Conservation (phyloP, 2,113 vertebrate species). For the Andinoacara biseriatus region DNA sequence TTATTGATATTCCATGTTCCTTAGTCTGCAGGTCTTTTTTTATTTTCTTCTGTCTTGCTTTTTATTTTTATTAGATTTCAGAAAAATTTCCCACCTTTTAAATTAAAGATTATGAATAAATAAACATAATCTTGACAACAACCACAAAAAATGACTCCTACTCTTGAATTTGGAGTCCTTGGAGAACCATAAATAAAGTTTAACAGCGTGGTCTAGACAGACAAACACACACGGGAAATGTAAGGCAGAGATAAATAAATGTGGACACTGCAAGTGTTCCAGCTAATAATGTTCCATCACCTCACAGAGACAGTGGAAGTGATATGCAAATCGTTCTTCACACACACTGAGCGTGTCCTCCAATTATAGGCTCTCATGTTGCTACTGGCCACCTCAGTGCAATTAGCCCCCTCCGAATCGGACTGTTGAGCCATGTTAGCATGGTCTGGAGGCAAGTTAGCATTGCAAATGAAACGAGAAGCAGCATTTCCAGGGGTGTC, state of each 20-base stretch:
- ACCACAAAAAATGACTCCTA: accelerated
- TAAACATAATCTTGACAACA: no score
- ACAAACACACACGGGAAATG: slow-evolving; percentile 1
- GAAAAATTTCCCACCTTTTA: not conserved
- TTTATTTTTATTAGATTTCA: no score
- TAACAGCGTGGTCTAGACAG: not conserved
- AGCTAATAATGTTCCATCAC: slow-evolving; percentile 64
- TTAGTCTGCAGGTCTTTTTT: no score
- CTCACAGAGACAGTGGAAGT: slow-evolving; percentile 66
- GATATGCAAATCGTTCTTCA: slow-evolving; percentile 73
- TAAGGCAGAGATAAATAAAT: slow-evolving; percentile 36
- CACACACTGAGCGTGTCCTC: slow-evolving; percentile 70
- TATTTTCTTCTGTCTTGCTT: no score
- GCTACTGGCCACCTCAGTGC: slow-evolving; percentile 70
- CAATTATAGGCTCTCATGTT: slow-evolving; percentile 74
- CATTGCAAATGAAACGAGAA: slow-evolving; percentile 71
- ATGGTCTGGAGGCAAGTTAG: slow-evolving; percentile 63
- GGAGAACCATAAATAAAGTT: not conserved
- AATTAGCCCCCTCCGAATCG: slow-evolving; percentile 71
- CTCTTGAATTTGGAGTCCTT: not conserved
- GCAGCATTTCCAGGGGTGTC: slow-evolving; percentile 66
- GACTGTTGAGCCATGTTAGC: slow-evolving; percentile 56
- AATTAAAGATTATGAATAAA: no score
- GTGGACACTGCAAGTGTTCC: slow-evolving; percentile 52
- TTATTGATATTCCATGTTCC: no score